These are phyloP conservation scores for Onychostoma macrolepis DNA, from an alignment of 2,113 vertebrate genomes.

Conservation along the genomic window DNA sequence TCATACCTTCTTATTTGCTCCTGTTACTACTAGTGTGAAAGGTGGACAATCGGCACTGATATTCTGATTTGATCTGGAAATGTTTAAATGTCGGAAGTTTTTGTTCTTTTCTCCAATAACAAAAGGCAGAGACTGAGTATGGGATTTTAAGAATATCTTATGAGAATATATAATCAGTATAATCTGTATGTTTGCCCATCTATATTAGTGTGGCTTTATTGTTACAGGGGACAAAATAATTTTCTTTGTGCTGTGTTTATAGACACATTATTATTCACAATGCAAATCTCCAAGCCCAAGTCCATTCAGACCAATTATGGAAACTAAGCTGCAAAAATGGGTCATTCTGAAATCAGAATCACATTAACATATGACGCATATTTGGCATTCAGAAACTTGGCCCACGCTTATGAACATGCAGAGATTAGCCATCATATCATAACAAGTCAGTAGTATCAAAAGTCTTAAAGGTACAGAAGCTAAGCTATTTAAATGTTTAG, in stretches of 20 bases:
- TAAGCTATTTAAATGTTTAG: background rate
- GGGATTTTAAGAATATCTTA: background rate
- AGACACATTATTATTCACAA: background rate
- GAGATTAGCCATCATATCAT: background rate
- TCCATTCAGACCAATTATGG: background rate
- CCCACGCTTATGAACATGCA: background rate
- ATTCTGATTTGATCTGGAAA: background rate
- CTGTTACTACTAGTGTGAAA: background rate
- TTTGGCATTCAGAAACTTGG: conserved; percentile 1
- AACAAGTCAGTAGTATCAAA: background rate
- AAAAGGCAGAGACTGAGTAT: background rate
- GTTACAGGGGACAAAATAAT: background rate
- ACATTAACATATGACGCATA: conserved; percentile 10
- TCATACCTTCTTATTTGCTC: background rate
- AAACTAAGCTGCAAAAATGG: conserved; percentile 17
- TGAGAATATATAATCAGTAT: background rate
- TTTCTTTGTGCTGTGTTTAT: background rate
- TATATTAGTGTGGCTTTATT: background rate
- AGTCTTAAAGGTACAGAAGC: background rate
- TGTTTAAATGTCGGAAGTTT: background rate
- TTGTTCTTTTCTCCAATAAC: background rate
- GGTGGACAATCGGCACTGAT: background rate
- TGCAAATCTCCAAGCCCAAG: background rate
- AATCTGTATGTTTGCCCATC: background rate
- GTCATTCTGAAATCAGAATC: conserved; percentile 6